Conservation (phyloP, 1,140 invertebrate genomes). For the Drosophila asahinai region DNA sequence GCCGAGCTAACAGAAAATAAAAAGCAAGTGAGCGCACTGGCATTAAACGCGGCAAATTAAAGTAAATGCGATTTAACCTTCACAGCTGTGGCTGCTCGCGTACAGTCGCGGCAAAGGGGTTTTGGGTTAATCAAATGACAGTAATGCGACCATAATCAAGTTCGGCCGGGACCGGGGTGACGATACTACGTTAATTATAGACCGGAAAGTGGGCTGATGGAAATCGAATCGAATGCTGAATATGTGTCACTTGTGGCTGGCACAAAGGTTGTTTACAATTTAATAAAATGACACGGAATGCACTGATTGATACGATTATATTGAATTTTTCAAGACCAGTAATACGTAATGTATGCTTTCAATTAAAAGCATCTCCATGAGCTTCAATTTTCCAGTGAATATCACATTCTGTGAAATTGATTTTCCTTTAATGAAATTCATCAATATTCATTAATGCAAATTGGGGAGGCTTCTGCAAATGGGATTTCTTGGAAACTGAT, state of each 20-base stretch:
- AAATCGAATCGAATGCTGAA: conserved; percentile 23
- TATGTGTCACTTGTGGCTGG: conserved; percentile 10
- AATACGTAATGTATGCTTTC: conserved; percentile 5
- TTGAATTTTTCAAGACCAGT: conserved; percentile 29
- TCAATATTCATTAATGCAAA: conserved; percentile 37
- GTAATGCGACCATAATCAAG: conserved; percentile 45
- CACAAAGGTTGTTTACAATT: conserved; percentile 24
- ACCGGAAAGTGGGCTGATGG: conserved; percentile 29
- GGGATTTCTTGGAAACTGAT: background rate
- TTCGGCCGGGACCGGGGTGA: conserved; percentile 3
- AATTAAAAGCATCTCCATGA: conserved; percentile 26
- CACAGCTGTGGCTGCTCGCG: background rate
- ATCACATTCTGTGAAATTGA: conserved; percentile 7
- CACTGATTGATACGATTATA: conserved; percentile 30
- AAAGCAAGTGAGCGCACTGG: conserved; percentile 8
- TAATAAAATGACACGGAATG: conserved; percentile 20
- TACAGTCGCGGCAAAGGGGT: conserved; percentile 19
- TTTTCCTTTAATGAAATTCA: conserved; percentile 8
- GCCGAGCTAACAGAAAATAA: conserved; percentile 7
- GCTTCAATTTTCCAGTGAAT: conserved; percentile 16
- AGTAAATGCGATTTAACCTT: conserved; percentile 5
- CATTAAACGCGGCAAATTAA: conserved; percentile 26
- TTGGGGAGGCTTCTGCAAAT: conserved; percentile 3
- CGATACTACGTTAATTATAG: conserved; percentile 40
- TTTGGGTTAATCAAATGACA: conserved; percentile 33